Conservation (phyloP, 2,888 invertebrate genomes). For the Branchipolynoe longqiensis region DNA sequence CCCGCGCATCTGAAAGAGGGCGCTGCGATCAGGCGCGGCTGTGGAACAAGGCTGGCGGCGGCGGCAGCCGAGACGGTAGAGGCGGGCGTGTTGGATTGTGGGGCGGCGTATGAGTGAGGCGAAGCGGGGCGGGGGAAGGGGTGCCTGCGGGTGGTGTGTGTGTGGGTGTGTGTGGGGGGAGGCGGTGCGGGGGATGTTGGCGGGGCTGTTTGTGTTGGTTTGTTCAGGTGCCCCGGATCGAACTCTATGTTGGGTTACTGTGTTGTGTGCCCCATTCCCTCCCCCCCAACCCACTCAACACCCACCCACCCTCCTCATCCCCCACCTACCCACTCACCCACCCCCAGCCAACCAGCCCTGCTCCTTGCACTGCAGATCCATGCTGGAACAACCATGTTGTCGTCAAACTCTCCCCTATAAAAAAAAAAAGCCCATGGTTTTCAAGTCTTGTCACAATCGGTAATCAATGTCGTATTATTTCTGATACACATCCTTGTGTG, state of each 20-base stretch:
- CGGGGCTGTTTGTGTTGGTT: slow-evolving; percentile 22
- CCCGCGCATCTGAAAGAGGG: neutral
- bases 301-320: neutral
- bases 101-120: no score
- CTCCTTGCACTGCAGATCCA: no score
- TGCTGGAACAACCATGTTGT: no score
- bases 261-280: neutral
- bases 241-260: slow-evolving; percentile 21
- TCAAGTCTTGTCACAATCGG: slow-evolving; percentile 36
- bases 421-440: no score
- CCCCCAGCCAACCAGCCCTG: no score
- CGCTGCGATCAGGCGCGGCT: slow-evolving; percentile 16
- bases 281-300: neutral
- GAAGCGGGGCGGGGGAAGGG: no score
- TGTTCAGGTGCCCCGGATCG: slow-evolving; percentile 48
- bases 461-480: slow-evolving; percentile 39
- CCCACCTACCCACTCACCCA: neutral
- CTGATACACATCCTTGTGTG: slow-evolving; percentile 44
- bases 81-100: no score
- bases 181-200: no score
- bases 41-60: neutral
- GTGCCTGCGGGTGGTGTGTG: no score
- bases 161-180: no score
- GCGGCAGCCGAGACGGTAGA: neutral
- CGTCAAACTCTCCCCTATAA: no score